A percentile compares a stretch with the other conserved stretches of the same genome.
These are phyloP conservation scores for Erebia aethiops DNA, from an alignment of 2,888 invertebrate genomes.

Conservation along the genomic window DNA sequence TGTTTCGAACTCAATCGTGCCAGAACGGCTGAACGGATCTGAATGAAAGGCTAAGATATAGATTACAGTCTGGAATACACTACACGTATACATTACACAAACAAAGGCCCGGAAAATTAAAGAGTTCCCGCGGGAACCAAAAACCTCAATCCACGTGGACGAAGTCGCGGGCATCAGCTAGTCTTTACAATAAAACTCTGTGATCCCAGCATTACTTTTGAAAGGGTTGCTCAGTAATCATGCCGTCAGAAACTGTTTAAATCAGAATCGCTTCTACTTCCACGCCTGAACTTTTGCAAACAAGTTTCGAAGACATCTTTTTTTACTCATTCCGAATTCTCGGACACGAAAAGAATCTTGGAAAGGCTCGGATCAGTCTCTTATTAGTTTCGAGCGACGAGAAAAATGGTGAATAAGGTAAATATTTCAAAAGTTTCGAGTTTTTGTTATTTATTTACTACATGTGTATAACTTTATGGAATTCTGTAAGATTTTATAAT, in stretches of 20 bases:
- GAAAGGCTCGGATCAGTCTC: constrained; percentile 39
- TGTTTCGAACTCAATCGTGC: too few species aligned
- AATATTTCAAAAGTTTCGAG: constrained; percentile 9
- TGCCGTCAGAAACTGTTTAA: constrained; percentile 20
- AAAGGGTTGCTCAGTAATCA: constrained; percentile 3
- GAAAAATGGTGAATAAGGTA: constrained; percentile 6
- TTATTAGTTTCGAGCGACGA: constrained; percentile 42
- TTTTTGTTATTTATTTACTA: not conserved
- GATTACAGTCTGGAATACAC: too few species aligned
- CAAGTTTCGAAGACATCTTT: constrained; percentile 36
- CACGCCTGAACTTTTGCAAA: constrained; percentile 30
- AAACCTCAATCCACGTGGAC: too few species aligned
- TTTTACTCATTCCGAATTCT: constrained; percentile 43
- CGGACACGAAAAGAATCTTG: constrained; percentile 38
- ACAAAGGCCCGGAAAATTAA: too few species aligned
- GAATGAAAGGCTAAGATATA: too few species aligned
- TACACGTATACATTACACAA: too few species aligned
- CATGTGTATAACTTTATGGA: not conserved
- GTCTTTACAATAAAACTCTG: not conserved
- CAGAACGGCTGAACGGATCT: too few species aligned
- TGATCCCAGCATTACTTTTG: not conserved
- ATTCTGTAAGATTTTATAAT: too few species aligned
- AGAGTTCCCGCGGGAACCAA: too few species aligned
- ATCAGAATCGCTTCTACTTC: constrained; percentile 32
- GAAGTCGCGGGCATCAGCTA: not conserved